phyloP scores from a whole-genome alignment of 2,888 invertebrate genomes.

The Eledona agricola region DNA sequence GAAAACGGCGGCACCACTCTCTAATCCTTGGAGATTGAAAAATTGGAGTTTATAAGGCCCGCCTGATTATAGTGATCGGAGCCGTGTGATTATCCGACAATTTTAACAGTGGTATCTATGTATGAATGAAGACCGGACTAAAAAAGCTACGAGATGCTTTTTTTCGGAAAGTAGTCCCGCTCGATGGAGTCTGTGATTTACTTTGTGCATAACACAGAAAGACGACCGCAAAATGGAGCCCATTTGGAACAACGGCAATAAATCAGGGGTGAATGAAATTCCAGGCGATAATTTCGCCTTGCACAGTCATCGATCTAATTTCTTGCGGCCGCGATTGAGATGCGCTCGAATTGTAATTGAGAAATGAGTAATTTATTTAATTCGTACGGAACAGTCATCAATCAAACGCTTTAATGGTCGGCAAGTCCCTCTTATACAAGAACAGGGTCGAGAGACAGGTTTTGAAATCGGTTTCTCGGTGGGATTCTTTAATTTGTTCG shows the following conservation, averaged over 20 bases:
- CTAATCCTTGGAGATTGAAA: no score
- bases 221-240: conserved; percentile 21
- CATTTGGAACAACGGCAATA: conserved; percentile 17
- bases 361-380: conserved; percentile 43
- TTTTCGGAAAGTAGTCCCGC: background rate
- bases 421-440: conserved; percentile 45
- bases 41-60: no score
- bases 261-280: conserved; percentile 25
- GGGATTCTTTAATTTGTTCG: conserved; percentile 42
- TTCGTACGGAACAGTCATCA: conserved; percentile 42
- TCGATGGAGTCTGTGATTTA: conserved; percentile 15
- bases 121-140: no score
- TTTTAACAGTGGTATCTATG: no score
- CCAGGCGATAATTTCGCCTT: conserved; percentile 23
- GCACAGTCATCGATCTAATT: conserved; percentile 24
- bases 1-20: no score
- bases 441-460: conserved; percentile 38
- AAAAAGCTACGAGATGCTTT: no score
- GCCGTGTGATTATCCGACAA: no score
- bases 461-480: conserved; percentile 41
- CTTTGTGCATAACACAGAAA: conserved; percentile 18
- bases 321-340: conserved; percentile 21
- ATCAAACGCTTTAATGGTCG: conserved; percentile 48
- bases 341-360: conserved; percentile 32
- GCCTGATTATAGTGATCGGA: no score